Evolutionary conservation across 2,888 invertebrate genomes (phyloP), one percentile per base, ranked within the genome.

Genomic region (Rotaria macrura): DNA sequence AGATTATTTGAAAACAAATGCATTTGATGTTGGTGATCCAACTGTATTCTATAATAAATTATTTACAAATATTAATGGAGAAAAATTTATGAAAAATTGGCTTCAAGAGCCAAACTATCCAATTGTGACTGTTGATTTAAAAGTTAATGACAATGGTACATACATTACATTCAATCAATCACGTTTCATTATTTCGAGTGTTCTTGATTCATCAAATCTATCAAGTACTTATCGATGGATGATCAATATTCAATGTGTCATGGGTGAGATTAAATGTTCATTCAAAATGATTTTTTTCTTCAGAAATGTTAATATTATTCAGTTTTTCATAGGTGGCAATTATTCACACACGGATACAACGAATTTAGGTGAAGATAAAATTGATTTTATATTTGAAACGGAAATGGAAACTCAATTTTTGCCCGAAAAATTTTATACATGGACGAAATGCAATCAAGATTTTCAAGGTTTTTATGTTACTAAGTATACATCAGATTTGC

Each of bases 21-120:
- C 72, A 49, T 86, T 74, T 34, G 40, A 57, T 74, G 47, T 84
- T 52, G 74, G 84, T 9, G 49, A 84, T 29, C 84, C 84, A 52
- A 65, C 40, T 43, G 43, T 29, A 54, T 86, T 86, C 40, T 86
- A 86, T 57, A 86, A 86, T 49, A 79, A 84, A 10, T 49, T 86
- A 38, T 83, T 86, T 47, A 54, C 74, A 79, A 54, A 74, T 84
- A 29, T 86, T 25, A 84, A 52, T 25, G 74, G 84, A 43, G 55
- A 86, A 54, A 52, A 86, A 47, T 86, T 55, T 40, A 84, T 86
- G 79, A 84, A 84, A 57, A 86, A 84, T 86, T 86, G 86, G 86
- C 79, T 86, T 17, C 10, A 84, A 55, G 52, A 86, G 57, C 20
- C 43, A n/a, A 86, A 86, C 38, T 86, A 74, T 84, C 86, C 86